These are phyloP conservation scores for Volucella inanis DNA, from an alignment of 2,888 invertebrate species.

Conservation along the genomic window DNA sequence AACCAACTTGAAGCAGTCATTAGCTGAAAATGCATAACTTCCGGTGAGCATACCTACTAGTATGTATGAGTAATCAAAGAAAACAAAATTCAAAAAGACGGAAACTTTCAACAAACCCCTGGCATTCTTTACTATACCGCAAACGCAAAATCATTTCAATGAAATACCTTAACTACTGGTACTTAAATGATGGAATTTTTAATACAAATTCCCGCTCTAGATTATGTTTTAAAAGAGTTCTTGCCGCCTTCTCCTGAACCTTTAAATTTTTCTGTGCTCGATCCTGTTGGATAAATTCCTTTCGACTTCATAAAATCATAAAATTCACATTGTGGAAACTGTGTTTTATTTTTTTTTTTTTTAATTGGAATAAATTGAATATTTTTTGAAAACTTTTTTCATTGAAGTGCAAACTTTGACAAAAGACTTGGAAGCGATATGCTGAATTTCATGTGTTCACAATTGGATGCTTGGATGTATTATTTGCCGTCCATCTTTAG, in stretches of 20 bases:
- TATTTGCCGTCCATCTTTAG: not conserved
- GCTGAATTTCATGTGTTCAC: constrained; percentile 9
- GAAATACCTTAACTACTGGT: constrained; percentile 10
- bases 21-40: no score
- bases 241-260: not conserved
- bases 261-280: not conserved
- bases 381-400: constrained; percentile 17
- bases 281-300: not conserved
- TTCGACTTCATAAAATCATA: constrained; percentile 8
- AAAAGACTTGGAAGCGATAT: constrained; percentile 2
- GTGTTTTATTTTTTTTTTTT: constrained; percentile 3
- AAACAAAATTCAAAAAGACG: not conserved
- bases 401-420: constrained; percentile 16
- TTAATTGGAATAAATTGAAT: constrained; percentile 11
- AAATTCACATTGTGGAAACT: constrained; percentile 5
- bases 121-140: not conserved
- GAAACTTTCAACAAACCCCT: not conserved
- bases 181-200: constrained; percentile 16
- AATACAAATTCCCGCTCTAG: not conserved
- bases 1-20: no score
- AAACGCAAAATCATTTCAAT: constrained; percentile 13
- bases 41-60: no score
- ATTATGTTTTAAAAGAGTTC: not conserved
- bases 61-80: no score
- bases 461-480: not conserved